Evolutionary conservation across 2,113 vertebrate genomes (phyloP).

Genomic region (Pagrus major): DNA sequence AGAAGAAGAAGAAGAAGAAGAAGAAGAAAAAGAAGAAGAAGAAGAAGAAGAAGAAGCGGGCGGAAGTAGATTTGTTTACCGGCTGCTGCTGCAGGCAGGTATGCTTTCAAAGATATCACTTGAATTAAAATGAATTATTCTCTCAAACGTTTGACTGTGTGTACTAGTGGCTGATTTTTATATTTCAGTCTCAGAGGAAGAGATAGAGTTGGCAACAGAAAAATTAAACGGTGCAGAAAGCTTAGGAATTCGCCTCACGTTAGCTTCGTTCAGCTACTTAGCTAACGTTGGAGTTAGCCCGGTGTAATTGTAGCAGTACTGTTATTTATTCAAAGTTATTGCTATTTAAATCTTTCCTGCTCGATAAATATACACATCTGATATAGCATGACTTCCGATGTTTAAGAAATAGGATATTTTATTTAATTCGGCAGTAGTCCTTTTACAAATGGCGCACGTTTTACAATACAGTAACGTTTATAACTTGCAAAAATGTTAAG

Average conservation of each 20-base stretch:
- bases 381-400: fast-evolving
- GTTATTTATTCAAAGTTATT: neutral
- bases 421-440: neutral
- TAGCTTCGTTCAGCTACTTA: neutral
- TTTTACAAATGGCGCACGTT: neutral
- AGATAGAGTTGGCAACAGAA: neutral
- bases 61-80: slow-evolving; percentile 51
- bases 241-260: neutral
- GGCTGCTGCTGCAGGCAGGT: neutral
- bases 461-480: neutral
- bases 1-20: slow-evolving; percentile 5
- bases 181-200: fast-evolving
- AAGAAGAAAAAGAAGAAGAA: neutral
- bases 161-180: neutral
- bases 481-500: neutral
- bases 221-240: neutral
- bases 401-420: fast-evolving
- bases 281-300: slow-evolving; percentile 6
- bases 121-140: neutral
- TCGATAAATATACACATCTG: fast-evolving
- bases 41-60: neutral
- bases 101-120: neutral
- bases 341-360: neutral
- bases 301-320: neutral
- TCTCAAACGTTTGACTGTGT: neutral